Evolutionary conservation across 30 jellyfish, hydroid and myxozoan species (phyloP).

Genomic region (Aurelia sp.): DNA sequence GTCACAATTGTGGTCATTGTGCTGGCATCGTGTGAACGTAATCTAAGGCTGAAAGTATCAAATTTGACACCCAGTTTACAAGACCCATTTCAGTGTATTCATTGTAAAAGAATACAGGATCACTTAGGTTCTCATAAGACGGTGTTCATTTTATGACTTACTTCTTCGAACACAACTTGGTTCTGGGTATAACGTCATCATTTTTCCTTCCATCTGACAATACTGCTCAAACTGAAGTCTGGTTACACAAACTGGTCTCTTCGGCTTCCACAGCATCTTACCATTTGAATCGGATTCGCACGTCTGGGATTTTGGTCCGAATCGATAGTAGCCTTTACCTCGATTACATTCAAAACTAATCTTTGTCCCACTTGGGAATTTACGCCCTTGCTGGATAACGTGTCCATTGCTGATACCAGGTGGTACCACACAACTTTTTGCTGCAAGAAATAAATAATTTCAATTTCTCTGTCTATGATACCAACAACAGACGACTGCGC

Average conservation of each 20-base stretch:
- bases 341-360: constrained; percentile 27
- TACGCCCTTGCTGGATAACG: constrained; percentile 14
- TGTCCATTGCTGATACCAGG: constrained; percentile 53
- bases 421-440: constrained; percentile 39
- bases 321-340: constrained; percentile 64
- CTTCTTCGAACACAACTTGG: constrained; percentile 51
- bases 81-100: too few relatives aligned
- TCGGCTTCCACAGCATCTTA: constrained; percentile 56
- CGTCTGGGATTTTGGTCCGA: constrained; percentile 46
- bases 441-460: neutral
- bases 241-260: constrained; percentile 54
- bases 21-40: too few relatives aligned
- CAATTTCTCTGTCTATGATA: neutral
- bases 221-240: constrained; percentile 42
- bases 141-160: constrained; percentile 5
- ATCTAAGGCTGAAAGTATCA: too few relatives aligned
- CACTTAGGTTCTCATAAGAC: too few relatives aligned
- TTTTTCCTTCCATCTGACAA: constrained; percentile 59
- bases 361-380: constrained; percentile 17
- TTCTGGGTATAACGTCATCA: constrained; percentile 48
- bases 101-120: too few relatives aligned
- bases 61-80: too few relatives aligned
- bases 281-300: constrained; percentile 58
- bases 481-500: too few relatives aligned
- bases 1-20: too few relatives aligned